These are phyloP conservation scores for Andricus grossulariae DNA, from an alignment of 1,140 invertebrate species.

Conservation along the genomic window DNA sequence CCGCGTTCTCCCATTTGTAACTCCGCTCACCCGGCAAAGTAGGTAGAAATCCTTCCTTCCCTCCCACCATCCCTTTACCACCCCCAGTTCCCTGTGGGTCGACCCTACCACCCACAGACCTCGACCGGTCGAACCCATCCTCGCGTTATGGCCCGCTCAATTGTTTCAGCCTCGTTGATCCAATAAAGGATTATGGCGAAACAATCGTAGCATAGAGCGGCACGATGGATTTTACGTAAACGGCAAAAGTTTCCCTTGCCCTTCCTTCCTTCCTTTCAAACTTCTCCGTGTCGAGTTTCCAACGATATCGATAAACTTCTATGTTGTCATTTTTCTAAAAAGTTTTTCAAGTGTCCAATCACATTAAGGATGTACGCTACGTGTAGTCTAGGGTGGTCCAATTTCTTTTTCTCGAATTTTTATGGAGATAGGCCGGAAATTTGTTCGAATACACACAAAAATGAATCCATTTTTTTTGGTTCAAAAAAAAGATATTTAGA, in stretches of 20 bases:
- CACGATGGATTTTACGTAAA: slow-evolving; percentile 65
- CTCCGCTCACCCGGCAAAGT: slow-evolving; percentile 73
- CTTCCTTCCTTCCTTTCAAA: background rate
- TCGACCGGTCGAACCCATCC: slow-evolving; percentile 48
- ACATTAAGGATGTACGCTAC: too few species aligned
- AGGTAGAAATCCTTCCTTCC: slow-evolving; percentile 65
- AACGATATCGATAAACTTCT: slow-evolving; percentile 6
- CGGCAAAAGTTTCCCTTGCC: slow-evolving; percentile 61
- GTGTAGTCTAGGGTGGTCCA: too few species aligned
- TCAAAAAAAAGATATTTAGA: too few species aligned
- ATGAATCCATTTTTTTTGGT: too few species aligned
- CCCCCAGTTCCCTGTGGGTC: slow-evolving; percentile 37
- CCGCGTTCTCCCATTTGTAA: slow-evolving; percentile 73
- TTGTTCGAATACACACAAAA: too few species aligned
- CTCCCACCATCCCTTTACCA: slow-evolving; percentile 33
- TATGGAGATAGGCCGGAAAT: too few species aligned
- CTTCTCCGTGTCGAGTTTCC: background rate
- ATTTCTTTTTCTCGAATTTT: too few species aligned
- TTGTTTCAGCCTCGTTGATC: slow-evolving; percentile 75
- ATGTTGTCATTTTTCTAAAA: background rate
- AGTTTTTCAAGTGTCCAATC: background rate
- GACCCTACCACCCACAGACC: slow-evolving; percentile 24
- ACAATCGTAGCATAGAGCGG: slow-evolving; percentile 69
- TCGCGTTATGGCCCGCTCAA: slow-evolving; percentile 67
- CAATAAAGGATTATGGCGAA: slow-evolving; percentile 75